Evolutionary conservation across 1,140 invertebrate genomes (phyloP), one percentile per base, ranked within the genome.

Genomic region (Hylyphantes graminicola): DNA sequence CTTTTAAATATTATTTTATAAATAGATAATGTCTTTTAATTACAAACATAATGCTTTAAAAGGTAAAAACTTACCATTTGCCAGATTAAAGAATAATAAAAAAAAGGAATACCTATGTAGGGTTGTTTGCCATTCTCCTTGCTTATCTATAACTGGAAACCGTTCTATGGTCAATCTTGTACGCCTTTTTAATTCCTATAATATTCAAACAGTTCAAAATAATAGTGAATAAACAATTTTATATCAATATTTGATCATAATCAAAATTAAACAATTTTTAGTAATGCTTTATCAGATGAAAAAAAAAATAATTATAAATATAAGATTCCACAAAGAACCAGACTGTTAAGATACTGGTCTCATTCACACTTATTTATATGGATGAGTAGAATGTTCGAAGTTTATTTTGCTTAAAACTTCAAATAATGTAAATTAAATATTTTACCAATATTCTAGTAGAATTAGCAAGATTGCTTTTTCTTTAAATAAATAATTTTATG

Each of bases 41-140:
- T 59, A 13, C 0, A 59, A 12, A 59, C 0, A 59, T 4, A 59
- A 7, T 7, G 8, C 57, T 7, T 59, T 59, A 6, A 59, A 63
- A 63, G 19, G 8, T 13, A 63, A 17, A 63, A 9, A 15, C 9
- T 17, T 9, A 63, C 5, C 8, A 63, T 0, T 65, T 0, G 15
- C 35, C 3, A 10, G 21, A 67, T n/a, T 53, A 0, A 70, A 53
- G 35, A 2, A 35, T 35, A 51, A 50, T 50, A 68, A n/a, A 70
- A 70, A 88, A 57, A 59, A 74, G 85, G n/a, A 61, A 21, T 84
- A 82, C 79, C 79, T 82, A 53, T 86, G 85, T 48, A 86, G 61
- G 21, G 94, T 83, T 65, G 70, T 93, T 90, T 97, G 95, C 94
- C 96, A 97, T 90, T 98, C 95, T 61, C 95, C 95, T 90, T 95